Conservation (phyloP, 2,797 vertebrate genomes). For the Neostethus bicornis region DNA sequence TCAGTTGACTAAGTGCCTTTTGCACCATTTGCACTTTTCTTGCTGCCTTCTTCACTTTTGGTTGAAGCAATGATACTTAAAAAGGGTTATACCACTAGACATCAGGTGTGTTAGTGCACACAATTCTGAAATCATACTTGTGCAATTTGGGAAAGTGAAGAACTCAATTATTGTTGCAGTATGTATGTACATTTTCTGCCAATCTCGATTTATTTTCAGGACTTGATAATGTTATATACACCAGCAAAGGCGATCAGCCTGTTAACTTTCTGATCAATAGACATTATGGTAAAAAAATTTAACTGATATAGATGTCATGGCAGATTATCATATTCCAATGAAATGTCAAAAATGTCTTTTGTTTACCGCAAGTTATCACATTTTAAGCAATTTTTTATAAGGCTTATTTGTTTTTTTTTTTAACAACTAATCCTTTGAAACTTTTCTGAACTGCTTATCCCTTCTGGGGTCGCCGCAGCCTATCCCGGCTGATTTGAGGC, state of each 20-base stretch:
- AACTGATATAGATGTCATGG: not conserved
- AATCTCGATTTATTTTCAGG: not conserved
- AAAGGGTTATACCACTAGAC: slow-evolving; percentile 13
- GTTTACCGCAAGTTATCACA: slow-evolving; percentile 15
- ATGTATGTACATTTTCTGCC: not conserved
- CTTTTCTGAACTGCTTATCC: too few relatives aligned
- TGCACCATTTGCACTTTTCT: slow-evolving; percentile 20
- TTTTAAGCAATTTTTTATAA: slow-evolving; percentile 14
- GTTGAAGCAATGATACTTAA: not conserved
- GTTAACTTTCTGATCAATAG: not conserved
- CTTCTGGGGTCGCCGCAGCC: too few relatives aligned
- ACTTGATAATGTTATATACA: too few relatives aligned
- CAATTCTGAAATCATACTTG: not conserved
- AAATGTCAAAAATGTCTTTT: slow-evolving; percentile 1
- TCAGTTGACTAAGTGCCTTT: slow-evolving; percentile 33
- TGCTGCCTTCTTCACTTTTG: not conserved
- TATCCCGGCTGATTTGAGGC: too few relatives aligned
- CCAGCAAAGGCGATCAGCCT: slow-evolving; percentile 8
- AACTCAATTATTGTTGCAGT: slow-evolving; percentile 1
- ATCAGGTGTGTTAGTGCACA: slow-evolving; percentile 4
- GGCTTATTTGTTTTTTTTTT: slow-evolving; percentile 4
- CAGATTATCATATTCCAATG: slow-evolving; percentile 2
- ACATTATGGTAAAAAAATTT: slow-evolving; percentile 10
- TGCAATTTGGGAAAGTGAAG: not conserved
- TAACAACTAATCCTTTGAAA: too few relatives aligned